Conservation (phyloP, 2,797 vertebrate species). For the Apogon talboti region DNA sequence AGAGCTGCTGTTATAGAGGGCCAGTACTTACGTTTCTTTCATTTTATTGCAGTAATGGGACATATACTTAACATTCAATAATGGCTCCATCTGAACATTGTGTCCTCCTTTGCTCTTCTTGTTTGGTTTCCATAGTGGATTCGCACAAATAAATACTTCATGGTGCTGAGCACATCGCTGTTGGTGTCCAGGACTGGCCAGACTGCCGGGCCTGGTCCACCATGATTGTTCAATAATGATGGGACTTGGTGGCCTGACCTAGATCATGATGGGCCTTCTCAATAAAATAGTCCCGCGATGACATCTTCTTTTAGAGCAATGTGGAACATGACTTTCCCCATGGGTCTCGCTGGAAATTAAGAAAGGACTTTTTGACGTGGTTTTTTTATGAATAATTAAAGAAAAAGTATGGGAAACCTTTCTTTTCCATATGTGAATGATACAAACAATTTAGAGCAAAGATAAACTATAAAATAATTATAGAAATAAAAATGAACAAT, state of each 20-base stretch:
- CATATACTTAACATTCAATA: constrained; percentile 12
- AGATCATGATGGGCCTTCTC: constrained; percentile 21
- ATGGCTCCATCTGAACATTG: constrained; percentile 32
- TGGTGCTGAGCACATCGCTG: constrained; percentile 43
- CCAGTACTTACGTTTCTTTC: not conserved
- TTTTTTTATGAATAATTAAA: no score
- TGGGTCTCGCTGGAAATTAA: constrained; percentile 26
- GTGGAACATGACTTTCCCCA: constrained; percentile 34
- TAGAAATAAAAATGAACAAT: no score
- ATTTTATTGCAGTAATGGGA: not conserved
- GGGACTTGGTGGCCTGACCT: constrained; percentile 38
- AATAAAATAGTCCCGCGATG: constrained; percentile 42
- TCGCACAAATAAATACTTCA: constrained; percentile 37
- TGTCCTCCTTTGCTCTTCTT: constrained; percentile 16
- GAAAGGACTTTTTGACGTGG: no score
- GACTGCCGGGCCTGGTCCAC: constrained; percentile 36
- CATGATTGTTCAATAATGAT: constrained; percentile 63
- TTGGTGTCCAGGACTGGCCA: constrained; percentile 54
- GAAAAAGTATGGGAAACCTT: no score
- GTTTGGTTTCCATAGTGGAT: constrained; percentile 63
- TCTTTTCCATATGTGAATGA: no score
- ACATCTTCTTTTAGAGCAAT: constrained; percentile 40
- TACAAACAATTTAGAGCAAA: no score
- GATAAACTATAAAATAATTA: no score
- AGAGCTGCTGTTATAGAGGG: no score